Evolutionary conservation across 2,888 invertebrate species (phyloP).

Genomic region (Synanthedon vespiformis): DNA sequence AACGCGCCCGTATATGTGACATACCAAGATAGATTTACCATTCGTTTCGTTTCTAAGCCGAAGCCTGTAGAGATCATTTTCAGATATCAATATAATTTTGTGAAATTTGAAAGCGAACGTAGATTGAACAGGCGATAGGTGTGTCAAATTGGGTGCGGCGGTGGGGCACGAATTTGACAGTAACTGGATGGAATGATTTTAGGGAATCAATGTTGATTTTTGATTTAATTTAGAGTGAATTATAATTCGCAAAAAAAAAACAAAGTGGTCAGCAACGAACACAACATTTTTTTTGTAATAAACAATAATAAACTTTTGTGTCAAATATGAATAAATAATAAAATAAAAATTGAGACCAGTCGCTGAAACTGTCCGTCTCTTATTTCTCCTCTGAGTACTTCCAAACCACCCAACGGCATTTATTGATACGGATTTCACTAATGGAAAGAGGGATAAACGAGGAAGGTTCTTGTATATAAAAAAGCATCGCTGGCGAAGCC

Average conservation of each 20-base stretch:
- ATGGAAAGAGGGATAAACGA: too few relatives aligned
- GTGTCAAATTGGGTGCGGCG: slow-evolving; percentile 50
- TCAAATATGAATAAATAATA: too few relatives aligned
- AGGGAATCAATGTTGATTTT: slow-evolving; percentile 33
- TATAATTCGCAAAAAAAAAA: neutral
- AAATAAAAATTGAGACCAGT: too few relatives aligned
- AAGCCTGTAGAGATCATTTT: slow-evolving; percentile 16
- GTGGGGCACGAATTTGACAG: slow-evolving; percentile 38
- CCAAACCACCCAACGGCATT: too few relatives aligned
- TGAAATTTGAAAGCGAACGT: slow-evolving; percentile 11
- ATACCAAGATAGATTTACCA: slow-evolving; percentile 4
- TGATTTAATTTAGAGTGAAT: neutral
- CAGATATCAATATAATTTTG: slow-evolving; percentile 3
- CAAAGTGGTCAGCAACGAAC: too few relatives aligned
- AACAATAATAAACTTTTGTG: too few relatives aligned
- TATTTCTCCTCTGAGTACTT: too few relatives aligned
- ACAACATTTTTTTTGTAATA: too few relatives aligned
- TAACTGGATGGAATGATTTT: slow-evolving; percentile 44
- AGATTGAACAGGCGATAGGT: slow-evolving; percentile 45
- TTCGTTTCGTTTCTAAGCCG: slow-evolving; percentile 10
- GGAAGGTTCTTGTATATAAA: too few relatives aligned
- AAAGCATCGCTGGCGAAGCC: too few relatives aligned
- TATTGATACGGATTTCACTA: too few relatives aligned
- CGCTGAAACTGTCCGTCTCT: too few relatives aligned
- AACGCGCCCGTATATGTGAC: slow-evolving; percentile 49